Evolutionary conservation across 1,140 invertebrate genomes (phyloP), one percentile per base, ranked within the genome.

Genomic region (Calliphora vicina): DNA sequence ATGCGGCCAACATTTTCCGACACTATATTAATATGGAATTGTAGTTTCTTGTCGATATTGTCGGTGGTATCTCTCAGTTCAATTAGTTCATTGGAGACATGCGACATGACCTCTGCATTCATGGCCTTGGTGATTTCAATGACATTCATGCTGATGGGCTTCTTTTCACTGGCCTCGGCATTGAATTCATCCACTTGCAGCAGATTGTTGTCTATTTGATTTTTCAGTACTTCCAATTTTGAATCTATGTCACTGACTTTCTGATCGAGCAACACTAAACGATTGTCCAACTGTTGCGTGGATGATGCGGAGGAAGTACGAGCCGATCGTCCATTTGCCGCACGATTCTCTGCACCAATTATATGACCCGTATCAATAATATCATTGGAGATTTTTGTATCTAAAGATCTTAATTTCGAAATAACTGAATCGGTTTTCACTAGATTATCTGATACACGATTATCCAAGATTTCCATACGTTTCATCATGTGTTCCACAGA

Each of bases 401-500:
- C 95, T 26, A 96, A 90, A 27, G 93, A 94, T 17, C 94, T 90
- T 8, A 97, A 88, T 90, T 96, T 95, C 0, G 94, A 92, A 74
- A 96, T 95, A 1, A 96, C 94, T 0, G 94, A 93, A 85, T 96
- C 96, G 0, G 96, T 96, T 92, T 96, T 96, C 76, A 95, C 94
- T 71, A 96, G 95, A 88, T 96, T 97, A 86, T 96, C 95, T 78
- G 94, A 94, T 0, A 97, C 94, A 78, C 95, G 92, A 8, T 93
- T 94, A 89, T 97, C 96, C 26, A 97, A 90, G 6, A 93, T 93
- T 91, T 97, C 96, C 0, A 97, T 94, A 86, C 96, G 91, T 85
- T 96, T 92, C 94, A 96, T 96, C 73, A 97, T 90, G 87, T 96
- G 95, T 87, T 97, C 96, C 0, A 97, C 95, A 0, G 96, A 96